Conservation (phyloP, 2,797 vertebrate genomes). For the Phrynocephalus forsythii region DNA sequence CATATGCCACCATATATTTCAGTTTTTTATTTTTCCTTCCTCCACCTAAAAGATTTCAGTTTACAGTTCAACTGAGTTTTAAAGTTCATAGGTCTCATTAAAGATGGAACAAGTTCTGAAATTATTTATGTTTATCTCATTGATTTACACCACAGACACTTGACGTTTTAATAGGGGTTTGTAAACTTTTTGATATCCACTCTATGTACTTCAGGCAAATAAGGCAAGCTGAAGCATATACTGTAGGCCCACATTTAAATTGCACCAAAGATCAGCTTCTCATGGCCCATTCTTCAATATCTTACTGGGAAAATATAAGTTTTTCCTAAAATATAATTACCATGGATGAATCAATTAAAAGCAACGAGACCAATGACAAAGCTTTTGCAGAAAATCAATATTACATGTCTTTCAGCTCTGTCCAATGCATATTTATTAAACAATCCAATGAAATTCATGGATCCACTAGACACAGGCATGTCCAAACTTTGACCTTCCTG, state of each 20-base stretch:
- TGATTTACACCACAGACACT: too few species aligned
- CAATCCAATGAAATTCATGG: background rate
- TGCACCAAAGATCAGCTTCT: background rate
- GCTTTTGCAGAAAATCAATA: background rate
- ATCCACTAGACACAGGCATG: background rate
- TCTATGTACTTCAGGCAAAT: background rate
- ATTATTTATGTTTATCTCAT: too few species aligned
- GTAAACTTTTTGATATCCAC: too few species aligned
- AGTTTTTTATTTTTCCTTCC: too few species aligned
- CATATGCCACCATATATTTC: too few species aligned
- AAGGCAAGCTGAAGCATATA: background rate
- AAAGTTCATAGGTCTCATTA: too few species aligned
- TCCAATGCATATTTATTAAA: background rate
- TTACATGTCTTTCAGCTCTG: background rate
- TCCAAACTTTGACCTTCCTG: too few species aligned
- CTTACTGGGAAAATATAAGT: background rate
- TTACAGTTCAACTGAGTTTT: too few species aligned
- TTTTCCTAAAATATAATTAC: background rate
- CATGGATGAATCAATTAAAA: background rate
- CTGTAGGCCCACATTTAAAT: background rate
- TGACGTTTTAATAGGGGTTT: too few species aligned
- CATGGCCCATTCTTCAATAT: background rate
- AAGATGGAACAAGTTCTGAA: too few species aligned
- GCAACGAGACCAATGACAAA: background rate
- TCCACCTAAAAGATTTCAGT: too few species aligned